These are phyloP conservation scores for Dromius quadrimaculatus DNA, from an alignment of 2,888 invertebrate species.

Conservation along the genomic window DNA sequence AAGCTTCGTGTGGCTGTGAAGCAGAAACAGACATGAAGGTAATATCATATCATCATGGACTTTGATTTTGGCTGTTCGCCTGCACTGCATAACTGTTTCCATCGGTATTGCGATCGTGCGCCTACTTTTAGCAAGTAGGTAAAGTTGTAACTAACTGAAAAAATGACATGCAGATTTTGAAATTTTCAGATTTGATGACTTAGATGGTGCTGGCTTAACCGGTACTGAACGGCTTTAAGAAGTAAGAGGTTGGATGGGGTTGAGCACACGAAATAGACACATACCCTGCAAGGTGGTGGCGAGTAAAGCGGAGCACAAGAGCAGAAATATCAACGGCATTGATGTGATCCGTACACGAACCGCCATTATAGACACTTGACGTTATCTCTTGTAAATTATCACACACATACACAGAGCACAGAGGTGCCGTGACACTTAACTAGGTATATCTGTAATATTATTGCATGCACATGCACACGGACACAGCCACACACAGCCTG, in stretches of 20 bases:
- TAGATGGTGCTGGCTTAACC: constrained; percentile 7
- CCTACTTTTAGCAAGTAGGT: constrained; percentile 61
- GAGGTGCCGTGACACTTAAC: constrained; percentile 46
- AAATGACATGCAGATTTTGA: constrained; percentile 17
- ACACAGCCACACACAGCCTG: constrained; percentile 53
- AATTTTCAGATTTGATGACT: constrained; percentile 17
- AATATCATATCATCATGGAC: constrained; percentile 49
- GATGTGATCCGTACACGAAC: constrained; percentile 47
- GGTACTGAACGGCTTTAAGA: constrained; percentile 23
- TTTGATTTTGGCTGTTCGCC: constrained; percentile 48
- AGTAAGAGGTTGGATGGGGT: neutral
- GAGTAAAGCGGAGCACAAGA: constrained; percentile 70
- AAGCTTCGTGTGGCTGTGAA: constrained; percentile 46
- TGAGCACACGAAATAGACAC: constrained; percentile 57
- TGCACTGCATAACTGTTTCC: constrained; percentile 59
- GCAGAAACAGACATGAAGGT: constrained; percentile 49
- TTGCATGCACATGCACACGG: constrained; percentile 51
- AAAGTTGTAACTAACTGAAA: neutral
- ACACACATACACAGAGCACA: constrained; percentile 50
- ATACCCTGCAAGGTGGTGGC: constrained; percentile 71
- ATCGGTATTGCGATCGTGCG: constrained; percentile 52
- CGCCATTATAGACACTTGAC: constrained; percentile 50
- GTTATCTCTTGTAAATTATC: constrained; percentile 50
- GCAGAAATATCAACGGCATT: constrained; percentile 67
- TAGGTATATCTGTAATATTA: constrained; percentile 39